Evolutionary conservation across 2,888 invertebrate genomes (phyloP).

Genomic region (Bimastos eiseni): DNA sequence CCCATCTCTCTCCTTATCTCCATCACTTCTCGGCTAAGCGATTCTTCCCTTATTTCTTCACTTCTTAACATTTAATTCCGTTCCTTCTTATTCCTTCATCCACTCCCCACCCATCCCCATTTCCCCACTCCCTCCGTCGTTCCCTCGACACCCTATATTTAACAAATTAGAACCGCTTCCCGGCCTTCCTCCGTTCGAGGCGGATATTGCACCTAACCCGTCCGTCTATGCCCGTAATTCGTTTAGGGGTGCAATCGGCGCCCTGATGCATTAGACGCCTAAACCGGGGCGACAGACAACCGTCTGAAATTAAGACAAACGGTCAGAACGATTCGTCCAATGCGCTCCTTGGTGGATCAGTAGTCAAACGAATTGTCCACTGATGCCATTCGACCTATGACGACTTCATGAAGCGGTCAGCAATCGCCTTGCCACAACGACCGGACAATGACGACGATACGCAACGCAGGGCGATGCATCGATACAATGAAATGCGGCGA

Average conservation of each 20-base stretch:
- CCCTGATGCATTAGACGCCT: neutral
- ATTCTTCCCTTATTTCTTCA: neutral
- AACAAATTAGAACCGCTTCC: neutral
- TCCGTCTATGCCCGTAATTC: neutral
- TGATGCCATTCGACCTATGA: neutral
- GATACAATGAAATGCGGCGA: neutral
- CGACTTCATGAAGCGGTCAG: neutral
- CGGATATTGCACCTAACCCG: neutral
- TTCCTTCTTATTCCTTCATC: neutral
- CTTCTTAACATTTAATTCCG: neutral
- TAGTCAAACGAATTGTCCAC: slow-evolving; percentile 6
- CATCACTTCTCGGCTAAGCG: neutral
- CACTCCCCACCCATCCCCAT: neutral
- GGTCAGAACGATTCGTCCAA: neutral
- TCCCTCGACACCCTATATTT: neutral
- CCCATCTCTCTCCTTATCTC: neutral
- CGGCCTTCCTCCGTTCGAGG: neutral
- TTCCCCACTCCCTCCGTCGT: neutral
- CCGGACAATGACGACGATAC: neutral
- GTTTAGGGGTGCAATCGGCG: neutral
- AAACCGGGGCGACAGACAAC: neutral
- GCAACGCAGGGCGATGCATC: neutral
- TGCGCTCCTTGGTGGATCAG: neutral
- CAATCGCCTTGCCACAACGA: neutral
- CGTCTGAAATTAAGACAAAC: neutral